Percentiles rank a stretch among this genome's conserved stretches.
Evolutionary conservation across 2,888 invertebrate species (phyloP).

Genomic region (Nomada flava): DNA sequence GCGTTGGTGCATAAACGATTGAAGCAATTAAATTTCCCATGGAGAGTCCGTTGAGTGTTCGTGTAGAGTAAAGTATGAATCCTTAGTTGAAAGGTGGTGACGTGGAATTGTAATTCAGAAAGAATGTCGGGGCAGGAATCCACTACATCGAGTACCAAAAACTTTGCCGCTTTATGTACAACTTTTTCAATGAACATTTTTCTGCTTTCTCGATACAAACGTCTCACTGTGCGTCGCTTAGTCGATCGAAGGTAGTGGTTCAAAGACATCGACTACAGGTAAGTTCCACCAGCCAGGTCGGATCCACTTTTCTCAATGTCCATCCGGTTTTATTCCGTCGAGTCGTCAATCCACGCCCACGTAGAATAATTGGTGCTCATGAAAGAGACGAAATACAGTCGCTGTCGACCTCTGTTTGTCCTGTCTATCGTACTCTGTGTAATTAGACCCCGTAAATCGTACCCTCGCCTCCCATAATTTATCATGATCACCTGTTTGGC

Average conservation of each 20-base stretch:
- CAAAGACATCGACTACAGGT: background rate
- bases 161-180: no score
- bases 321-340: constrained; percentile 73
- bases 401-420: constrained; percentile 65
- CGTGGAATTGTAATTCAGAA: no score
- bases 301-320: constrained; percentile 34
- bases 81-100: no score
- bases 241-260: background rate
- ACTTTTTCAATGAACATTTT: no score
- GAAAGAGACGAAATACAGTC: constrained; percentile 57
- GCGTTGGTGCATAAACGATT: no score
- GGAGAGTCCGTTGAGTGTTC: no score
- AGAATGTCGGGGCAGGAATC: no score
- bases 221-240: no score
- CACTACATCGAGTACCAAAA: no score
- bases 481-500: constrained; percentile 63
- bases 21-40: no score
- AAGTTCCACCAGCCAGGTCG: constrained; percentile 15
- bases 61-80: no score
- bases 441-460: constrained; percentile 79
- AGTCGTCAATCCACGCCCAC: constrained; percentile 72
- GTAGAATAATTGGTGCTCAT: constrained; percentile 67
- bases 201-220: no score
- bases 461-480: constrained; percentile 68
- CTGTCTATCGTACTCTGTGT: constrained; percentile 50